phyloP scores from a whole-genome alignment of 2,797 vertebrate genomes.

The Ciconia nigra region DNA sequence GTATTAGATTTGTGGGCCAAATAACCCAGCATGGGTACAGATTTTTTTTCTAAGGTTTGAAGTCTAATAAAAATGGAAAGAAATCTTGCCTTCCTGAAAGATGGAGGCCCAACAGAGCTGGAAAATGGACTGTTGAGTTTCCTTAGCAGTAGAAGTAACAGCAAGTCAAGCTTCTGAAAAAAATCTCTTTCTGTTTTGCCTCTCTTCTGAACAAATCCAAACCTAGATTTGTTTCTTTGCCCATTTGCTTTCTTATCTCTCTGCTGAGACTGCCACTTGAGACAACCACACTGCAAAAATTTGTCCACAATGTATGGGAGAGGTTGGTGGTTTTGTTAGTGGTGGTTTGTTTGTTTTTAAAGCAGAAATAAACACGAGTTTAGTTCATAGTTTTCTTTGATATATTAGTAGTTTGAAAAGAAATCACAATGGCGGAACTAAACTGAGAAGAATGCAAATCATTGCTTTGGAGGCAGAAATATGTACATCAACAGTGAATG shows the following conservation, averaged over 20 bases:
- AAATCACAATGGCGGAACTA: background rate
- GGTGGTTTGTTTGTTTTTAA: background rate
- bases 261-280: background rate
- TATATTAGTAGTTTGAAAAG: background rate
- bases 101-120: background rate
- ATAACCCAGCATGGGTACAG: background rate
- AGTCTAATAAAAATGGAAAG: background rate
- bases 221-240: background rate
- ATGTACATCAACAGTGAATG: background rate
- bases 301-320: background rate
- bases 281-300: background rate
- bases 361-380: background rate
- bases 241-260: background rate
- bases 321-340: background rate
- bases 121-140: background rate
- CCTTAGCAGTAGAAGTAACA: background rate
- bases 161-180: background rate
- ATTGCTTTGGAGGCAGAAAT: background rate
- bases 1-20: background rate
- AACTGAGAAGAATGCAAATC: background rate
- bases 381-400: background rate
- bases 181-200: background rate
- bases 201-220: background rate
- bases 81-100: background rate
- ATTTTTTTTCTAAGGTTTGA: background rate